phyloP scores from a whole-genome alignment of 2,888 invertebrate genomes.

The Alsophila aescularia region DNA sequence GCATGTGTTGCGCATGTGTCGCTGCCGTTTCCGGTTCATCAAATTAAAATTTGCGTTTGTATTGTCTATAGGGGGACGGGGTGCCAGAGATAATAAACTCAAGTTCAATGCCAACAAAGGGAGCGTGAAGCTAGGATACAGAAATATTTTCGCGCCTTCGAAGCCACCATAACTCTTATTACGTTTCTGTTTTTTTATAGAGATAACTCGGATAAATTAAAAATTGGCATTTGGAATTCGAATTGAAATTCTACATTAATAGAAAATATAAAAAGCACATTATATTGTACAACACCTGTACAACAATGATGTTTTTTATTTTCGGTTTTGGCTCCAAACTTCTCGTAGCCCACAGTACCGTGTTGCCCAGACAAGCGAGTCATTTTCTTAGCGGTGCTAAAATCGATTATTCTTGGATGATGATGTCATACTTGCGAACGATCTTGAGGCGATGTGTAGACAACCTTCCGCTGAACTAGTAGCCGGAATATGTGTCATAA shows the following conservation, averaged over 20 bases:
- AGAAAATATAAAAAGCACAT: too few species aligned
- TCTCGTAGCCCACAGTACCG: not conserved
- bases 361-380: constrained; percentile 24
- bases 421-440: constrained; percentile 37
- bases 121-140: not conserved
- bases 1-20: constrained; percentile 79
- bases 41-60: constrained; percentile 64
- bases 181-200: too few species aligned
- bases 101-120: constrained; percentile 49
- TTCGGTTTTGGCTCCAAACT: not conserved
- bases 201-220: too few species aligned
- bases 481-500: constrained; percentile 10
- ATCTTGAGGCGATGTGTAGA: constrained; percentile 32
- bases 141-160: too few species aligned
- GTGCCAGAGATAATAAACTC: constrained; percentile 55
- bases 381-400: constrained; percentile 37
- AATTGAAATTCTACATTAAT: too few species aligned
- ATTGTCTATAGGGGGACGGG: constrained; percentile 56
- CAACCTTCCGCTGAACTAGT: constrained; percentile 14
- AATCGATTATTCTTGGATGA: constrained; percentile 36
- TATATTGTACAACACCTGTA: too few species aligned
- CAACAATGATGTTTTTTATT: too few species aligned
- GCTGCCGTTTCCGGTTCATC: constrained; percentile 73
- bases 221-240: too few species aligned
- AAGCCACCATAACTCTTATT: too few species aligned